These are phyloP conservation scores for Poecilia wingei DNA, from an alignment of 2,797 vertebrate species.

Conservation along the genomic window DNA sequence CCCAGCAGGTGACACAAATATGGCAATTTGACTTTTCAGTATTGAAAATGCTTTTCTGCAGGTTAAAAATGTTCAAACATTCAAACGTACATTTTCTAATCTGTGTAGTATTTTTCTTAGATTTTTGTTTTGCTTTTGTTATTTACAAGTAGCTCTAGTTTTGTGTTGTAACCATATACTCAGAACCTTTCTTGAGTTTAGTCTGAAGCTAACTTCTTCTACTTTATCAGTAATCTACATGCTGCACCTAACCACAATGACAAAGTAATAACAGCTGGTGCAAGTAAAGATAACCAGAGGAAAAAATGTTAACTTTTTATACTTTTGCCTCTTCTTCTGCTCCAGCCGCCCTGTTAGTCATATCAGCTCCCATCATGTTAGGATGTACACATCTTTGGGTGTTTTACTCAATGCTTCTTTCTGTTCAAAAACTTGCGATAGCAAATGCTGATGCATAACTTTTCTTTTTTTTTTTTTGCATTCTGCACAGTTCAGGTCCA, in stretches of 20 bases:
- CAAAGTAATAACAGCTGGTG: not conserved
- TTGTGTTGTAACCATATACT: not conserved
- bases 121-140: not conserved
- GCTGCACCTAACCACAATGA: not conserved
- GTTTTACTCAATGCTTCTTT: not conserved
- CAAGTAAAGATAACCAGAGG: not conserved
- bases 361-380: not conserved
- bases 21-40: not conserved
- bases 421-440: not conserved
- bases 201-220: not conserved
- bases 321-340: not conserved
- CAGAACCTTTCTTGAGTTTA: not conserved
- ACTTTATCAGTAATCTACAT: not conserved
- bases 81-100: not conserved
- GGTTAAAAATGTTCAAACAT: not conserved
- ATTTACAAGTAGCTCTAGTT: not conserved
- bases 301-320: not conserved
- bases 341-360: not conserved
- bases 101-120: not conserved
- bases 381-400: not conserved
- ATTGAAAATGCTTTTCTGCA: not conserved
- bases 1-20: not conserved
- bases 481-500: not conserved
- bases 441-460: not conserved
- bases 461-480: not conserved